These are phyloP conservation scores for Styela plicata DNA, from an alignment of 23 tunicate species.

Conservation along the genomic window DNA sequence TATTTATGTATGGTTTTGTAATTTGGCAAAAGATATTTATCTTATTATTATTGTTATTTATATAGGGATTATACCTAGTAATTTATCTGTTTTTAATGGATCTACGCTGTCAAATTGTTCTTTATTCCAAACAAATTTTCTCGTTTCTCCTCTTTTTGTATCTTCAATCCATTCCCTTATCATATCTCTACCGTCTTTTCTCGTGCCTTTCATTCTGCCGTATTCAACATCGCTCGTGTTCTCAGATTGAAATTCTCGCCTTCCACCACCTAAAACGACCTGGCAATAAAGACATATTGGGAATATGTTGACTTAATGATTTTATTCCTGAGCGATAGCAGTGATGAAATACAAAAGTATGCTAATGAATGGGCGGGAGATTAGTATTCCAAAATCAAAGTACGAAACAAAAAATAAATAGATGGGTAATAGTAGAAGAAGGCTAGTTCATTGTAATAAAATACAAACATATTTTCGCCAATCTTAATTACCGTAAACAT, in stretches of 20 bases:
- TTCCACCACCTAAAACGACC: slow-evolving; percentile 87
- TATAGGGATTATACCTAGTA: too few relatives aligned
- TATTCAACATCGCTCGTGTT: slow-evolving; percentile 48
- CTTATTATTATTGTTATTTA: too few relatives aligned
- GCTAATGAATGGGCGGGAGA: background rate
- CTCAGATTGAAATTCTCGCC: slow-evolving; percentile 55
- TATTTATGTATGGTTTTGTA: too few relatives aligned
- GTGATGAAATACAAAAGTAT: too few relatives aligned
- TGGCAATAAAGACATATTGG: background rate
- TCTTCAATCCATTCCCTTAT: slow-evolving; percentile 45
- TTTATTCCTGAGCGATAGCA: too few relatives aligned
- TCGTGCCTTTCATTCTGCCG: background rate
- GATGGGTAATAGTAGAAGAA: too few relatives aligned
- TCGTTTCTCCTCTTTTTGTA: slow-evolving; percentile 24
- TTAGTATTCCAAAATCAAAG: background rate
- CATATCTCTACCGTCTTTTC: slow-evolving; percentile 78
- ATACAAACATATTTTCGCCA: background rate
- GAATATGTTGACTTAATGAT: too few relatives aligned
- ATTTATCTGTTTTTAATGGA: slow-evolving; percentile 42
- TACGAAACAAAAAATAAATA: too few relatives aligned
- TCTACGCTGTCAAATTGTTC: slow-evolving; percentile 52
- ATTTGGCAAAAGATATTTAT: too few relatives aligned
- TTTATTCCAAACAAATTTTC: slow-evolving; percentile 75
- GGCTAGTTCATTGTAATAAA: too few relatives aligned
- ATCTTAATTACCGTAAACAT: slow-evolving; percentile 10